Evolutionary conservation across 2,888 invertebrate genomes (phyloP), one percentile per base, ranked within the genome.

Genomic region (Venusia cambrica): DNA sequence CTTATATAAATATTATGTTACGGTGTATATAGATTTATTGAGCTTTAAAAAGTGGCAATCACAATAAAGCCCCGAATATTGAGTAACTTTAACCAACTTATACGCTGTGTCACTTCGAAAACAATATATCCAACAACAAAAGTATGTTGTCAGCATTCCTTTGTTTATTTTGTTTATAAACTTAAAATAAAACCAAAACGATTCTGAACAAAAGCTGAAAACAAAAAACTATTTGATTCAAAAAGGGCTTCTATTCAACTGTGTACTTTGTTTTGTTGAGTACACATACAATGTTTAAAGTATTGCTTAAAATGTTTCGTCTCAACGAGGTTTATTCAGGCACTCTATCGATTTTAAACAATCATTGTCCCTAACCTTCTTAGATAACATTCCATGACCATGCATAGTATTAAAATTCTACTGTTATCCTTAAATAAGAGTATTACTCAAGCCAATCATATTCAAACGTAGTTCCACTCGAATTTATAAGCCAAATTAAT

Each of bases 321-420:
- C 58, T 50, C 57, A 58, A 43, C 35, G 57, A 62, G 57, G 52
- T 62, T 63, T 25, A 31, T 20, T 31, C 41, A 41, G 43, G 47
- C 45, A 45, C 18, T 35, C 29, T 35, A 34, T 52, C 38, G 42
- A 42, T 51, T 54, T 42, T 38, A 45, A 27, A 45, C 45, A 48
- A 46, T 40, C 38, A 18, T 52, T 57, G n/a, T n/a, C n/a, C n/a
- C n/a, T n/a, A n/a, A n/a, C n/a, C n/a, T 44, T 58, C 54, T 46
- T 54, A 55, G 56, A 54, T 55, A 61, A 62, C 81, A 78, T 80
- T 78, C 77, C 78, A 70, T 76, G 69, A 77, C 81, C 85, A 85
- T 85, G 85, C 85, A 81, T 59, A 72, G 59, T 64, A 62, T 62
- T 54, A 65, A 73, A 68, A 59, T 60, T 64, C 74, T 75, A 80